Conservation (phyloP, 2,797 vertebrate genomes). For the Pangasius krempfi region DNA sequence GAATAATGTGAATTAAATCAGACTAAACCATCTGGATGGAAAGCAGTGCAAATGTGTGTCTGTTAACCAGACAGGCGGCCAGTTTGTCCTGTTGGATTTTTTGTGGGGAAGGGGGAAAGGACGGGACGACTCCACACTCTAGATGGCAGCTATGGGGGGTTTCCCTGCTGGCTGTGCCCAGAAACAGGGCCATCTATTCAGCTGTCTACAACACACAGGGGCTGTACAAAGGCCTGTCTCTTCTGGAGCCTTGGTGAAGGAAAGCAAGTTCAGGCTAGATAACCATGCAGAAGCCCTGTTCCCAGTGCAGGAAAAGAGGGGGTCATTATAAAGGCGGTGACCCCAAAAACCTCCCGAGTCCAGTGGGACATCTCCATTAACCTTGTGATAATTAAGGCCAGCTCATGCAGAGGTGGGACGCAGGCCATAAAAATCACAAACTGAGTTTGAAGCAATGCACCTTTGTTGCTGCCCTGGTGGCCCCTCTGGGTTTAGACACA, state of each 20-base stretch:
- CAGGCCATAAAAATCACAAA: constrained; percentile 27
- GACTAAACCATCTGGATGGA: background rate
- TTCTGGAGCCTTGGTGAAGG: constrained; percentile 39
- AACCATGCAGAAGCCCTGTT: constrained; percentile 46
- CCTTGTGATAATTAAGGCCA: constrained; percentile 46
- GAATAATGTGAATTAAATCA: background rate
- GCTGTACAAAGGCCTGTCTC: constrained; percentile 53
- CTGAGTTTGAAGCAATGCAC: constrained; percentile 14
- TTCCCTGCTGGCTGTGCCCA: constrained; percentile 35
- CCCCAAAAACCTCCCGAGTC: constrained; percentile 36
- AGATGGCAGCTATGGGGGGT: constrained; percentile 42
- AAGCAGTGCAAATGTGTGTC: background rate
- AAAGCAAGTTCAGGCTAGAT: constrained; percentile 36
- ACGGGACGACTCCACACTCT: constrained; percentile 5
- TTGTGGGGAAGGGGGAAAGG: background rate
- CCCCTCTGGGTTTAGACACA: constrained; percentile 1
- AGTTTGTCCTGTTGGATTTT: constrained; percentile 6
- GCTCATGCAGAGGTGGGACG: constrained; percentile 32
- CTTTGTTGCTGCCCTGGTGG: constrained; percentile 21
- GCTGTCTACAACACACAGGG: constrained; percentile 37
- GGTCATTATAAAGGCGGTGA: constrained; percentile 49
- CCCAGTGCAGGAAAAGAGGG: constrained; percentile 49
- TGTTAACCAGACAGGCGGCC: background rate
- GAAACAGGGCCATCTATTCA: constrained; percentile 55
- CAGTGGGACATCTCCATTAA: constrained; percentile 52